Conservation (phyloP, 35 echinoderm and acorn worm species). For the Lytechinus variegatus region DNA sequence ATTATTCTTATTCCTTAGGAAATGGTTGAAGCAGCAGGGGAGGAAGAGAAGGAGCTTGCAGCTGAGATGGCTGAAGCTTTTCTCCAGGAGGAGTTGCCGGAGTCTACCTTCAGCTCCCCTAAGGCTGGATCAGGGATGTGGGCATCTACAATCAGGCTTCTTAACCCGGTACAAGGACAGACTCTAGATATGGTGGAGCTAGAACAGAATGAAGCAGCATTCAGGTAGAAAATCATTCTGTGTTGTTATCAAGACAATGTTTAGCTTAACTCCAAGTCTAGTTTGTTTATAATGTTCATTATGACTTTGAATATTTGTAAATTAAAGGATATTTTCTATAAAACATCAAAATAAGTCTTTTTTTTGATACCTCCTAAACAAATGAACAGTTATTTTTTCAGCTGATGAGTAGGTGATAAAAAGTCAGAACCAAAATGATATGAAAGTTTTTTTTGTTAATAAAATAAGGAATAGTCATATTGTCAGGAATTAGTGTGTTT, state of each 20-base stretch:
- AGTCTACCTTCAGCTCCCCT: slow-evolving; percentile 86
- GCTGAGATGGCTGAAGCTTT: slow-evolving; percentile 99
- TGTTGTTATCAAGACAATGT: neutral
- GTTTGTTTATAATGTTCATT: no score
- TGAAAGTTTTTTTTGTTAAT: no score
- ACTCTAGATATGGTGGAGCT: slow-evolving; percentile 73
- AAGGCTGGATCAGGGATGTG: slow-evolving; percentile 99
- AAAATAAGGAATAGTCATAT: no score
- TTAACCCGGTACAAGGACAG: slow-evolving; percentile 83
- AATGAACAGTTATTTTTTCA: no score
- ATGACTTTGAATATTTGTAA: no score
- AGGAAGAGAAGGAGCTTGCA: slow-evolving; percentile 95
- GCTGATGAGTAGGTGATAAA: no score
- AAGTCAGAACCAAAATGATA: no score
- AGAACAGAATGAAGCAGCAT: slow-evolving; percentile 98
- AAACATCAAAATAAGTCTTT: no score
- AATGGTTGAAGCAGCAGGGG: slow-evolving; percentile 99
- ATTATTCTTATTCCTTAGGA: slow-evolving; percentile 61
- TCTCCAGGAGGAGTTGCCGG: slow-evolving; percentile 86
- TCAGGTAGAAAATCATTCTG: slow-evolving; percentile 58
- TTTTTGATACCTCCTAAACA: no score
- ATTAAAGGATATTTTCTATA: no score
- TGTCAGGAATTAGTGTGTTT: no score
- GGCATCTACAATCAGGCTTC: slow-evolving; percentile 80
- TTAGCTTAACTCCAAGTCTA: no score